Conservation (phyloP, 2,113 vertebrate species). For the Psammodynastes pulverulentus region DNA sequence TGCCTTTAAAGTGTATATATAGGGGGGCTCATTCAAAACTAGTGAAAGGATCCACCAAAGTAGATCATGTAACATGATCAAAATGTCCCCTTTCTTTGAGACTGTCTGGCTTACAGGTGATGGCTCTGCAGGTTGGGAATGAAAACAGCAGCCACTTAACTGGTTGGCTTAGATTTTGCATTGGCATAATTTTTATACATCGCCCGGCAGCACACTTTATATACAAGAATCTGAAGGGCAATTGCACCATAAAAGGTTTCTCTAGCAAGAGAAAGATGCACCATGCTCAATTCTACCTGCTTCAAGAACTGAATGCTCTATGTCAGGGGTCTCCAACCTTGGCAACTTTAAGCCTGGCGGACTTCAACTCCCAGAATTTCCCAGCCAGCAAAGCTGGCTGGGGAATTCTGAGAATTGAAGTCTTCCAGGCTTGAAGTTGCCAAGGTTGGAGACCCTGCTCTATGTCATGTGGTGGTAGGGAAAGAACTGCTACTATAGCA, state of each 20-base stretch:
- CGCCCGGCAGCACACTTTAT: neutral
- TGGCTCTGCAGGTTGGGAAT: neutral
- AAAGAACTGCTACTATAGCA: neutral
- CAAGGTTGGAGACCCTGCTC: too few relatives aligned
- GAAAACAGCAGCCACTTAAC: neutral
- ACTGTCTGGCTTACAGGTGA: neutral
- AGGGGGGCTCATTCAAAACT: neutral
- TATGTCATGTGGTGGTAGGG: neutral
- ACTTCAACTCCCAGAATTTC: too few relatives aligned
- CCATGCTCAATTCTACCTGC: neutral
- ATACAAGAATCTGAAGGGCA: neutral
- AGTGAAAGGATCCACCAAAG: neutral
- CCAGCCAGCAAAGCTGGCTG: too few relatives aligned
- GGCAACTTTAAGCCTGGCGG: too few relatives aligned
- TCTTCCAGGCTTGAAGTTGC: too few relatives aligned
- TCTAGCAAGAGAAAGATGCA: neutral
- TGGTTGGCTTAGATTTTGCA: neutral
- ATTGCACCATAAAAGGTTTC: neutral
- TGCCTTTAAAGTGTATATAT: too few relatives aligned
- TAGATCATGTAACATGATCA: neutral
- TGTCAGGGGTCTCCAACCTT: neutral
- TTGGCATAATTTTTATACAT: neutral
- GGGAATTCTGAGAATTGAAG: too few relatives aligned
- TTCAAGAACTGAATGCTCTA: neutral
- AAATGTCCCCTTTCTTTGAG: neutral